Evolutionary conservation across 2,113 vertebrate species (phyloP), one percentile per base, ranked within the genome.

Genomic region (Percina caprodes): DNA sequence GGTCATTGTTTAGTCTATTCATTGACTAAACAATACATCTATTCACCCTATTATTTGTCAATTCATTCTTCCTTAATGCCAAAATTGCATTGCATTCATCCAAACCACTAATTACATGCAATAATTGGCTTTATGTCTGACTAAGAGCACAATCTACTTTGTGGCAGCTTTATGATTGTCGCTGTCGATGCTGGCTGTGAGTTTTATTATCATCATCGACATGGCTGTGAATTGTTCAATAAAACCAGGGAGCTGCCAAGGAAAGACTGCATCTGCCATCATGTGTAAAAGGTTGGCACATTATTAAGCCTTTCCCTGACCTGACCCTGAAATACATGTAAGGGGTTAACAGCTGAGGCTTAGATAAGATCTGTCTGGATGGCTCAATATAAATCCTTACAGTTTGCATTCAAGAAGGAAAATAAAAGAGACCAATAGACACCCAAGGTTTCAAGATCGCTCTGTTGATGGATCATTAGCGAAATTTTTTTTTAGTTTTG

Each of bases 191-290:
- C 60, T 23, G 23, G 21, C 30, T 6, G 45, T 11, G 39, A 69
- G 54, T 82, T 89, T 76, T 61, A 81, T 69, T 12, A 15, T 79
- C 46, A 74, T 65, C 75, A 79, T 79, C 6, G 5, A 74, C 26
- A 14, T 10, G 13, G 48, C 77, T 49, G 54, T 24, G 73, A 39
- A 80, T 39, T 19, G 73, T 48, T 61, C 33, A 55, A 81, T 89
- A 76, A 89, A 90, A 83, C n/a, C 80, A 72, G 39, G 7, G 33
- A 61, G 23, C 70, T 77, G 77, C 79, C 69, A 90, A 79, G 1
- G 54, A 76, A 35, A 49, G 54, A 48, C n/a, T 66, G 67, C 62
- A 35, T 76, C 45, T 14, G 18, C 14, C 1, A 77, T 85, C 82
- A 65, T 33, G 59, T 82, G 78, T 70, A 74, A 90, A 88, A 91